Conservation (phyloP, 2,113 vertebrate species). For the Propithecus coquereli region DNA sequence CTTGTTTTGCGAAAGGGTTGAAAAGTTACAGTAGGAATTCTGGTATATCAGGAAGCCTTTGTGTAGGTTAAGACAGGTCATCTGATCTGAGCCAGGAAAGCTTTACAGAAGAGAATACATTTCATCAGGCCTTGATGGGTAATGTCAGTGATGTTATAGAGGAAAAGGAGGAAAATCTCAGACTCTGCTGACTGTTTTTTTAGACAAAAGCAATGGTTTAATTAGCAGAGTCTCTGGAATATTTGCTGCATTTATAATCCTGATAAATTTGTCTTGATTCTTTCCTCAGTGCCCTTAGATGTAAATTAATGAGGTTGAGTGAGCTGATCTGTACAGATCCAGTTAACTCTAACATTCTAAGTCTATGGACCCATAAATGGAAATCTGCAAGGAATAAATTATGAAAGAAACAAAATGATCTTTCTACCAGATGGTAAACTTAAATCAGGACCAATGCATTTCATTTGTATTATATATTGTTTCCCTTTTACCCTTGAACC, state of each 20-base stretch:
- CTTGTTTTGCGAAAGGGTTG: background rate
- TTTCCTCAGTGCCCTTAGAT: constrained; percentile 31
- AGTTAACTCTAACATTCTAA: background rate
- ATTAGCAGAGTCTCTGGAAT: background rate
- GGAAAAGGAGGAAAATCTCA: background rate
- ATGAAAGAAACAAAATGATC: constrained; percentile 43
- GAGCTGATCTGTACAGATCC: background rate
- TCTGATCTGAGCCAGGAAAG: background rate
- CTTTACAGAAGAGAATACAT: constrained; percentile 11
- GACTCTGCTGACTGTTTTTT: background rate
- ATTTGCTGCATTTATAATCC: no score
- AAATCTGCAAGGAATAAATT: constrained; percentile 48
- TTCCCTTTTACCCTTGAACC: constrained; percentile 8
- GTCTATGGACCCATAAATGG: background rate
- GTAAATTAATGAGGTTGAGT: constrained; percentile 23
- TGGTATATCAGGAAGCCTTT: background rate
- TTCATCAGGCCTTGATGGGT: background rate
- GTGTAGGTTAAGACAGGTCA: background rate
- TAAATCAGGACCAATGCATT: constrained; percentile 35
- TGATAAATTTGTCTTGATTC: constrained; percentile 16
- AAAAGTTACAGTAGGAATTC: constrained; percentile 19
- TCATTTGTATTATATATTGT: constrained; percentile 36
- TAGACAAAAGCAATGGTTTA: constrained; percentile 24
- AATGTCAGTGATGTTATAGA: background rate
- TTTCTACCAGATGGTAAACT: constrained; percentile 44